phyloP scores from a whole-genome alignment of 2,888 invertebrate genomes.

The Gastrophysa polygoni region DNA sequence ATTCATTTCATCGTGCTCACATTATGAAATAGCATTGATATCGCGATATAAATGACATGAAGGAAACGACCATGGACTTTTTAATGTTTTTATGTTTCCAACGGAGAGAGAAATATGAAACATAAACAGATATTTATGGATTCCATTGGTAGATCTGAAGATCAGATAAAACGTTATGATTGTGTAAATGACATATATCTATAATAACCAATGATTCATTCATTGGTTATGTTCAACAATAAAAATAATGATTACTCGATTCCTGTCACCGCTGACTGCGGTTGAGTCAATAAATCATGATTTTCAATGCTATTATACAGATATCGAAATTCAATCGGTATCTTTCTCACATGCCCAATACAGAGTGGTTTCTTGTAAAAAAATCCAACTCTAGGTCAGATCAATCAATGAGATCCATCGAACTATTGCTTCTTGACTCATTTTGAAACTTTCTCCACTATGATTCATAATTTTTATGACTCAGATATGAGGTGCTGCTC shows the following conservation, averaged over 20 bases:
- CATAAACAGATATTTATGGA: conserved; percentile 28
- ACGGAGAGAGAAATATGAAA: conserved; percentile 29
- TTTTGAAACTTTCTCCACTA: too few species aligned
- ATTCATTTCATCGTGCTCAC: conserved; percentile 25
- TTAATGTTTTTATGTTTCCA: conserved; percentile 30
- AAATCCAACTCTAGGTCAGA: too few species aligned
- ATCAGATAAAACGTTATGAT: conserved; percentile 23
- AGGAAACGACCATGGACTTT: conserved; percentile 32
- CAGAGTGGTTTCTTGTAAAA: too few species aligned
- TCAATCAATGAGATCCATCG: too few species aligned
- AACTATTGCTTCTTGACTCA: too few species aligned
- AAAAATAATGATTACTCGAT: conserved; percentile 3
- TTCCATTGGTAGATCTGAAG: conserved; percentile 17
- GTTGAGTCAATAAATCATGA: too few species aligned
- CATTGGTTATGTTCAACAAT: conserved; percentile 3
- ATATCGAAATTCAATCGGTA: too few species aligned
- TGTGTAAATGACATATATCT: neutral
- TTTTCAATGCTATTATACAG: too few species aligned
- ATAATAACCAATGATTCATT: neutral
- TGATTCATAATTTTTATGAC: too few species aligned
- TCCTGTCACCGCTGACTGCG: too few species aligned
- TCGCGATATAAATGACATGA: conserved; percentile 29
- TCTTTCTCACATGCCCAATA: too few species aligned
- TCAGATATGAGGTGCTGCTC: too few species aligned
- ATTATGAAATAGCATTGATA: conserved; percentile 23